Conservation (phyloP, 2,113 vertebrate species). For the Lontra canadensis region DNA sequence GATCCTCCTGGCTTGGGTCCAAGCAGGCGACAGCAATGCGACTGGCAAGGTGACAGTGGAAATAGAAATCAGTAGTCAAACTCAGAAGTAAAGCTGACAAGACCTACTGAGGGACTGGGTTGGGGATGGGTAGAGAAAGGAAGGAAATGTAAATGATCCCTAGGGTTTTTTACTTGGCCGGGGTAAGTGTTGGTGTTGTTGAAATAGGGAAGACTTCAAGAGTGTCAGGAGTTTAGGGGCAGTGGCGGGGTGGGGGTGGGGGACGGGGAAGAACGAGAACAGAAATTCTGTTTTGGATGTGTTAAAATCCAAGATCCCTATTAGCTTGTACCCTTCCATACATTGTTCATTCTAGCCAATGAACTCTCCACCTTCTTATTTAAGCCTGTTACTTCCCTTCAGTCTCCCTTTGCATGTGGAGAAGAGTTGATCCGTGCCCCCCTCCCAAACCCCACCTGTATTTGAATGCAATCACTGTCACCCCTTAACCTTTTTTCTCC, state of each 20-base stretch:
- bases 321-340: neutral
- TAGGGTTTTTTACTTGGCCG: neutral
- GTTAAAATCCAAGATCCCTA: neutral
- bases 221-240: neutral
- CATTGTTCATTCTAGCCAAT: neutral
- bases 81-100: neutral
- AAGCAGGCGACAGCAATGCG: neutral
- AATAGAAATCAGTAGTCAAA: neutral
- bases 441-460: neutral
- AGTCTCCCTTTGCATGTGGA: neutral
- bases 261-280: neutral
- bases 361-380: neutral
- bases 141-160: neutral
- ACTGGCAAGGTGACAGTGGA: neutral
- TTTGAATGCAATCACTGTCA: neutral
- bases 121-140: too few species aligned
- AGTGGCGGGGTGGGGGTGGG: rapidly evolving
- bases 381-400: neutral
- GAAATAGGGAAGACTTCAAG: neutral
- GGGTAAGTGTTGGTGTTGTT: neutral
- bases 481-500: neutral
- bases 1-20: neutral
- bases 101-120: neutral
- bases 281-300: neutral
- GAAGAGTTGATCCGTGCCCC: neutral